Percentiles rank a stretch among this genome's conserved stretches.
Evolutionary conservation across 2,888 invertebrate species (phyloP).

Genomic region (Brenthis daphne): DNA sequence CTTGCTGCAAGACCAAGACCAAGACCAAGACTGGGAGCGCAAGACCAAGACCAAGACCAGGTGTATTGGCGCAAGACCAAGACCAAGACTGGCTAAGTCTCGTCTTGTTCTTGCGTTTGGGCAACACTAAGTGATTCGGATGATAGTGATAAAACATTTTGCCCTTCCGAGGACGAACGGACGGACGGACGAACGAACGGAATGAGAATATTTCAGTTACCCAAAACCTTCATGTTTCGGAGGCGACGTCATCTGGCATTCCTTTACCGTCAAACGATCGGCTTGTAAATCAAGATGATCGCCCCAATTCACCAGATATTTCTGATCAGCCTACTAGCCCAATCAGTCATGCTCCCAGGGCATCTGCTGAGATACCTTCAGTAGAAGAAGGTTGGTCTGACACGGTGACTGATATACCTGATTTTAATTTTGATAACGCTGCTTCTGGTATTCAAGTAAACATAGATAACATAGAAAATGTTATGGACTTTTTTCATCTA

Average conservation of each 20-base stretch:
- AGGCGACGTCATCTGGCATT: neutral
- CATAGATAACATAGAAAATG: constrained; percentile 25
- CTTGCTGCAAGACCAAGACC: no score
- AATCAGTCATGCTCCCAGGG: constrained; percentile 27
- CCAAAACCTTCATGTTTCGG: neutral
- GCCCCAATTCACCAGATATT: neutral
- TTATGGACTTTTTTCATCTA: constrained; percentile 30
- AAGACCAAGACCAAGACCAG: no score
- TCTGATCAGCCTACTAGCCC: constrained; percentile 24
- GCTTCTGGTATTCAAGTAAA: constrained; percentile 31
- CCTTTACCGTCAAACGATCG: neutral
- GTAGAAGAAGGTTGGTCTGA: constrained; percentile 29
- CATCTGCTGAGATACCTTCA: constrained; percentile 5
- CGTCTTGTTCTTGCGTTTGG: no score
- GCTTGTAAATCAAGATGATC: neutral
- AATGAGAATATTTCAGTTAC: neutral
- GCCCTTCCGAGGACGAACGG: neutral
- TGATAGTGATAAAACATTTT: neutral
- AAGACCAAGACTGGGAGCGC: no score
- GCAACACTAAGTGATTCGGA: neutral
- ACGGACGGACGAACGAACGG: no score
- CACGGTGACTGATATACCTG: constrained; percentile 34
- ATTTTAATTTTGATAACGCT: constrained; percentile 35
- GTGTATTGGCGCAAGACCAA: no score
- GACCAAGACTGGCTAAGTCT: no score